Evolutionary conservation across 2,797 vertebrate genomes (phyloP).

Genomic region (Crocidura indochinensis): DNA sequence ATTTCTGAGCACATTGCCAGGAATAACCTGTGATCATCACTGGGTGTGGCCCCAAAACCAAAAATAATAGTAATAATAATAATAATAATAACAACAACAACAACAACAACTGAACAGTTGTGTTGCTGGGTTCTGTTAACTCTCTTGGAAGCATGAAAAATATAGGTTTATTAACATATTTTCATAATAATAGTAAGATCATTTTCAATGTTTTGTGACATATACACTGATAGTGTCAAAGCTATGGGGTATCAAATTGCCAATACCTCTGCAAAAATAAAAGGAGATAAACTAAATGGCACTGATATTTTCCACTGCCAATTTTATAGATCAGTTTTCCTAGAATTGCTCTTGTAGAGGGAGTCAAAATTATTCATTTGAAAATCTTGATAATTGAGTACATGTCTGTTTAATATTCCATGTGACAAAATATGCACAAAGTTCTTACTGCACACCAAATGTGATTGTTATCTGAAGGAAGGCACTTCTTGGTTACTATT

Average conservation of each 20-base stretch:
- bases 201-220: background rate
- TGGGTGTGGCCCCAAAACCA: no score
- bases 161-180: background rate
- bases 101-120: background rate
- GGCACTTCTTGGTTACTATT: slow-evolving; percentile 27
- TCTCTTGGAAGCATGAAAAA: background rate
- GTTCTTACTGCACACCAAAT: slow-evolving; percentile 23
- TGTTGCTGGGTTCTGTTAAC: background rate
- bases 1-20: no score
- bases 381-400: background rate
- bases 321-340: slow-evolving; percentile 39
- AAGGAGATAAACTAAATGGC: background rate
- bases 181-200: no score
- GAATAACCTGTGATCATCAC: no score
- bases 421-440: background rate
- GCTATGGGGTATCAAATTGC: background rate
- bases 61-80: no score
- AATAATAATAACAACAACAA: no score
- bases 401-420: slow-evolving; percentile 34
- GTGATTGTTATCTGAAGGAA: slow-evolving; percentile 12
- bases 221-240: slow-evolving; percentile 26
- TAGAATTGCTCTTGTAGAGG: slow-evolving; percentile 1
- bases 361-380: slow-evolving; percentile 21
- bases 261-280: background rate
- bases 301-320: background rate